Base-by-base conservation (phyloP, 2,113 vertebrate genomes). In the Cynocephalus volans region DNA sequence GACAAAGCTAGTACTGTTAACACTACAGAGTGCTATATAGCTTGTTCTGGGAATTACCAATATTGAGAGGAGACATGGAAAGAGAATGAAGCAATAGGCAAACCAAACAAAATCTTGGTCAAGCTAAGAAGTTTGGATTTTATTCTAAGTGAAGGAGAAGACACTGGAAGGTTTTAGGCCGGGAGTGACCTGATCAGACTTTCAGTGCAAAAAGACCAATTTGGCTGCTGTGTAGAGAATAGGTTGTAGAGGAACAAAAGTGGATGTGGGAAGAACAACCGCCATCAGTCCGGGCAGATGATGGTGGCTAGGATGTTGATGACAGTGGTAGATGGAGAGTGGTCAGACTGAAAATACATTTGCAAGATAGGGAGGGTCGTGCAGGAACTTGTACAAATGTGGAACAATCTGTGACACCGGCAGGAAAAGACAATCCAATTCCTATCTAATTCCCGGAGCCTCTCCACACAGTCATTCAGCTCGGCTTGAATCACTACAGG, bases 131-230 rank as follows among this genome's bases (percentile, higher is more conserved):
- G 67, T 75, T 23, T 54, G 45, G 80, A 56, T 83, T 97, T 75
- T 88, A 87, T 52, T 95, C 76, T 54, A 67, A 60, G 33, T 72
- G 72, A 84, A 91, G 41, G n/a, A 84, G 90, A 88, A 84, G 90
- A 88, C 75, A 60, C 19, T 33, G 58, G 65, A 82, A 18, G 48
- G 56, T 72, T 60, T 88, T 95, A 83, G 93, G 62, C 31, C 77
- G 28, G 21, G 36, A 77, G 79, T 54, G 56, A 77, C 21, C 64
- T 36, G 28, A 45, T 72, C 67, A 94, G 76, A 91, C 18, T 70
- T 23, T 48, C 36, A 56, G 50, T 52, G 77, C 58, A 84, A 21
- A 54, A 87, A 26, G 80, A 54, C 62, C 70, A 19, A 17, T 23
- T 50, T 58, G 60, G n/a, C 28, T n/a, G 52, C 65, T 72, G 33